Conservation (phyloP, 2,888 invertebrate genomes). For the Nemotelus nigrinus region DNA sequence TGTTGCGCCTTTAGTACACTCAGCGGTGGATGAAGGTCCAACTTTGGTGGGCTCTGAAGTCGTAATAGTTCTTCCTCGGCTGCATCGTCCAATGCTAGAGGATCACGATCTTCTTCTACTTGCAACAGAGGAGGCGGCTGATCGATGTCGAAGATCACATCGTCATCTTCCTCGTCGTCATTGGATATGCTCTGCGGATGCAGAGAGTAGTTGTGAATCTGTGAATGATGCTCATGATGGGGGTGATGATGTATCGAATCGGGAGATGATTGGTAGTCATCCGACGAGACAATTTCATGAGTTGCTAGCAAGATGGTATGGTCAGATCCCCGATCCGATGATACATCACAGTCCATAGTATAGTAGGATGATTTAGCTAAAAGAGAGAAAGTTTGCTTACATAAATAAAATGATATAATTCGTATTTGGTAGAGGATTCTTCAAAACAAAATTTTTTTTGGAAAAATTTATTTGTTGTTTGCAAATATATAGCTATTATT, state of each 20-base stretch:
- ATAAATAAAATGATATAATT: not conserved
- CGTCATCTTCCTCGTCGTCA: slow-evolving; percentile 46
- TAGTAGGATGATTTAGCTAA: slow-evolving; percentile 45
- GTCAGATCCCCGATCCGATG: slow-evolving; percentile 52
- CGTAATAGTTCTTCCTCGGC: slow-evolving; percentile 37
- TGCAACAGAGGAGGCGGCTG: slow-evolving; percentile 50
- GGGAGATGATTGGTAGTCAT: slow-evolving; percentile 45
- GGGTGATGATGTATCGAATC: slow-evolving; percentile 33
- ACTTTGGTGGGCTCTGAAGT: slow-evolving; percentile 46
- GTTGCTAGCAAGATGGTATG: slow-evolving; percentile 29
- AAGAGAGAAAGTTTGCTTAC: slow-evolving; percentile 34
- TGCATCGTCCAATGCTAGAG: slow-evolving; percentile 57
- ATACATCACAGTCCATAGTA: slow-evolving; percentile 57
- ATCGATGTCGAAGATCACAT: slow-evolving; percentile 40
- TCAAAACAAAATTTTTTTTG: no score
- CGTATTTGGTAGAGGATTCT: no score
- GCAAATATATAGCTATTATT: no score
- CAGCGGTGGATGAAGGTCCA: slow-evolving; percentile 53
- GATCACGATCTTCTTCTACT: slow-evolving; percentile 60
- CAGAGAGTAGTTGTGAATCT: slow-evolving; percentile 18
- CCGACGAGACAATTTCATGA: slow-evolving; percentile 44
- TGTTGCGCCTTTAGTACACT: slow-evolving; percentile 63
- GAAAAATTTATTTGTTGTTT: no score
- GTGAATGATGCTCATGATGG: slow-evolving; percentile 18
- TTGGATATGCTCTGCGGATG: slow-evolving; percentile 32